Conservation (phyloP, 1,140 invertebrate genomes). For the Aphelinus certus region DNA sequence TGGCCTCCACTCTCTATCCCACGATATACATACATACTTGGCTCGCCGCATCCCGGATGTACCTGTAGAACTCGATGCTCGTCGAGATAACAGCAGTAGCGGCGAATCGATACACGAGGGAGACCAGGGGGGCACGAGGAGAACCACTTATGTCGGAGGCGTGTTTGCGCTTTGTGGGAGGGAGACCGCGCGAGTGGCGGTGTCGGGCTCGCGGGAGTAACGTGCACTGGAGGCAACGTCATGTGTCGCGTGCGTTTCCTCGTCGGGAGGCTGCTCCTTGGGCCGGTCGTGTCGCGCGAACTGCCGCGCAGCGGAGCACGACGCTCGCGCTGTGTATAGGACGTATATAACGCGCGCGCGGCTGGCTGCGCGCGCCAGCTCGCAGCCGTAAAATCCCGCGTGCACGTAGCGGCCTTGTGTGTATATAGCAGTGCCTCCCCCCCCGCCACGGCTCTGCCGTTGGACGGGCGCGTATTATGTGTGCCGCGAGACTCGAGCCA, state of each 20-base stretch:
- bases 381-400: slow-evolving; percentile 5
- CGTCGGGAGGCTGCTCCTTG: too few species aligned
- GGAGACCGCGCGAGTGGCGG: too few species aligned
- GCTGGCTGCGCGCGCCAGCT: not conserved
- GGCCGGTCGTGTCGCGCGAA: too few species aligned
- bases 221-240: too few species aligned
- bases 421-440: slow-evolving; percentile 13
- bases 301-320: too few species aligned
- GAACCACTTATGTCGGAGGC: too few species aligned
- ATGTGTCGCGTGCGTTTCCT: too few species aligned
- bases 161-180: too few species aligned
- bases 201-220: too few species aligned
- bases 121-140: not conserved
- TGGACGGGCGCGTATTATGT: slow-evolving; percentile 12
- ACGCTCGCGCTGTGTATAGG: too few species aligned
- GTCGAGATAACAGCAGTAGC: too few species aligned
- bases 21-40: not conserved
- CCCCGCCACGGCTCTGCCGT: slow-evolving; percentile 12
- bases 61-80: not conserved
- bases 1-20: slow-evolving; percentile 32
- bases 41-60: not conserved
- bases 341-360: not conserved
- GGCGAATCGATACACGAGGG: not conserved
- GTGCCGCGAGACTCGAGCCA: not conserved
- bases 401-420: slow-evolving; percentile 9